A percentile compares a stretch with the other conserved stretches of the same genome.
These are phyloP conservation scores for Gorsachius goisagi DNA, from an alignment of 2,113 vertebrate genomes.

Conservation along the genomic window DNA sequence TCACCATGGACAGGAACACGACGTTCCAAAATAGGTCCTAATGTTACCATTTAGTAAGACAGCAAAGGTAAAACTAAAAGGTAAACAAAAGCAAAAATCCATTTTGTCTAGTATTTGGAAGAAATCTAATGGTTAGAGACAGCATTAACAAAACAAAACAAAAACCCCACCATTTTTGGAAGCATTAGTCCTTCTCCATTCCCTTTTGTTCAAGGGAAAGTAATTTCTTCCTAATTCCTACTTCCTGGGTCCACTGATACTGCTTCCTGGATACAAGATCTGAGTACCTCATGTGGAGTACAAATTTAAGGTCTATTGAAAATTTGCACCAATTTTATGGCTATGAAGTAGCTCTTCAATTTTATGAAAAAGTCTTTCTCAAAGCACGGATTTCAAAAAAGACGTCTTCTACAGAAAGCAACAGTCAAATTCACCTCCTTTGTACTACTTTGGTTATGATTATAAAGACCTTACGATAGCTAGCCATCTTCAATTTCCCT, in stretches of 20 bases:
- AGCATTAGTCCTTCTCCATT: not conserved
- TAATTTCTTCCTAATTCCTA: not conserved
- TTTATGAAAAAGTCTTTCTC: not conserved
- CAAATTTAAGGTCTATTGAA: not conserved
- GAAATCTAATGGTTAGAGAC: not conserved
- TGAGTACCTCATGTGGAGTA: accelerated
- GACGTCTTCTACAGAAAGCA: not conserved
- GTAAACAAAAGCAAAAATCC: not conserved
- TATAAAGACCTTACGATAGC: not conserved
- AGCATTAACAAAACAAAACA: not conserved
- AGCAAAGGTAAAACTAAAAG: not conserved
- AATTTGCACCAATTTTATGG: not conserved
- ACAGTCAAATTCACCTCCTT: not conserved
- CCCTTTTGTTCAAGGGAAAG: not conserved
- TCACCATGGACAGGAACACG: not conserved
- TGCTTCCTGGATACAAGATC: not conserved
- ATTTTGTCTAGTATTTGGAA: not conserved
- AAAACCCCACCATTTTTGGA: not conserved
- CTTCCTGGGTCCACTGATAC: not conserved
- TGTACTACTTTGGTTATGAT: not conserved
- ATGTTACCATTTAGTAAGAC: not conserved
- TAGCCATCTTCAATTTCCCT: not conserved
- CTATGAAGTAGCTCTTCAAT: not conserved
- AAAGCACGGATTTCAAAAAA: not conserved
- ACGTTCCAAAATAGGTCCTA: not conserved